Evolutionary conservation across 1,140 invertebrate genomes (phyloP).

Genomic region (Drosophila athabasca): DNA sequence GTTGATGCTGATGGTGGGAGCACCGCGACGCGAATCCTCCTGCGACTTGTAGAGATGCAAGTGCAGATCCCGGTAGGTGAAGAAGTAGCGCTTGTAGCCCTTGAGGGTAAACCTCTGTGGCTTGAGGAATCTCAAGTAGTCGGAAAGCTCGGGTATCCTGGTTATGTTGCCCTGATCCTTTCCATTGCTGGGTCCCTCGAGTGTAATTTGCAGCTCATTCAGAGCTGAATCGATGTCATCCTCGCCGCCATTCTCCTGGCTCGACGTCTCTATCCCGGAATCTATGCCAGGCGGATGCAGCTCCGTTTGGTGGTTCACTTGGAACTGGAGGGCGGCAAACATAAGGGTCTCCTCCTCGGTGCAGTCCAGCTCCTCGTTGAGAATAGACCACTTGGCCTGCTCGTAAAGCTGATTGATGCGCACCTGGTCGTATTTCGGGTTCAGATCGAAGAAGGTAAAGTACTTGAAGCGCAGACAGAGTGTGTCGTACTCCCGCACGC

Average conservation of each 20-base stretch:
- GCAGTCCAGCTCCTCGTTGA: slow-evolving; percentile 99
- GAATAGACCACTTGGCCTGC: slow-evolving; percentile 98
- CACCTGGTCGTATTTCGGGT: slow-evolving; percentile 96
- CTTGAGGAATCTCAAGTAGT: slow-evolving; percentile 93
- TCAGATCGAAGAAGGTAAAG: slow-evolving; percentile 97
- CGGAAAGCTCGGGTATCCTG: slow-evolving; percentile 93
- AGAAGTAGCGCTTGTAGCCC: slow-evolving; percentile 94
- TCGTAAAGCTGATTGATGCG: slow-evolving; percentile 99
- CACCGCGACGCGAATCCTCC: slow-evolving; percentile 89
- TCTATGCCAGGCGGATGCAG: slow-evolving; percentile 86
- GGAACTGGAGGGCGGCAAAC: slow-evolving; percentile 98
- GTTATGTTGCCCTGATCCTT: slow-evolving; percentile 89
- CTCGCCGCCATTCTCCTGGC: slow-evolving; percentile 77
- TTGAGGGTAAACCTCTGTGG: slow-evolving; percentile 95
- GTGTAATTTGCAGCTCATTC: slow-evolving; percentile 92
- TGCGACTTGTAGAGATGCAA: slow-evolving; percentile 83
- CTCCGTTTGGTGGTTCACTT: slow-evolving; percentile 95
- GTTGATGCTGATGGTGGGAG: slow-evolving; percentile 87
- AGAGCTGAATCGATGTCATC: slow-evolving; percentile 94
- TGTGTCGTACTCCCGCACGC: slow-evolving; percentile 96
- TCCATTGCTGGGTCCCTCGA: slow-evolving; percentile 89
- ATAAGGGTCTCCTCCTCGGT: slow-evolving; percentile 99
- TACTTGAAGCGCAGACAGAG: slow-evolving; percentile 94
- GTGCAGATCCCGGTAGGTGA: slow-evolving; percentile 93
- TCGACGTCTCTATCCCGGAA: slow-evolving; percentile 66